A percentile compares a stretch with the other conserved stretches of the same genome.
These are phyloP conservation scores for Chironomus tentans DNA, from an alignment of 2,888 invertebrate genomes.

Conservation along the genomic window DNA sequence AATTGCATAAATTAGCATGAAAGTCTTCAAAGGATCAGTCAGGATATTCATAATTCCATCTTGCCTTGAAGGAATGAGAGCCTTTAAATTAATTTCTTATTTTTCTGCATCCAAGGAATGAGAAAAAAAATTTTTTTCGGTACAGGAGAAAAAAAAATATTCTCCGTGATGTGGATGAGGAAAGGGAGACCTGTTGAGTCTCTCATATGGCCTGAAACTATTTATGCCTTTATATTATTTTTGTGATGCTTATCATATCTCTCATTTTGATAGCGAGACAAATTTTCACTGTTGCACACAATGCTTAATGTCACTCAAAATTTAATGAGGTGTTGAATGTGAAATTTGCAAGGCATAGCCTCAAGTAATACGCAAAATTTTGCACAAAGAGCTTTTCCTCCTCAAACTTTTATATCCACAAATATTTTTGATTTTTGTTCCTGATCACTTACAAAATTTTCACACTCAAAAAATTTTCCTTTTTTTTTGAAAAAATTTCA, in stretches of 20 bases:
- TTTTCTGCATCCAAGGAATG: not conserved
- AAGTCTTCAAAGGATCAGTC: not conserved
- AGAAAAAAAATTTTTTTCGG: not conserved
- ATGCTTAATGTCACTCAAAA: too few relatives aligned
- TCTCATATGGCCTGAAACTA: constrained; percentile 7
- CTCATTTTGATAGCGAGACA: too few relatives aligned
- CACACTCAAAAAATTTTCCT: not conserved
- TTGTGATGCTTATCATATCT: too few relatives aligned
- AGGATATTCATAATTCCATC: not conserved
- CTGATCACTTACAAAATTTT: not conserved
- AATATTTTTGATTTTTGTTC: not conserved
- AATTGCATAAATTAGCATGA: not conserved
- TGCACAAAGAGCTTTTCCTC: too few relatives aligned
- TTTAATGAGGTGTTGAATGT: too few relatives aligned
- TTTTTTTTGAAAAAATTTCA: not conserved
- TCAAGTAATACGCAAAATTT: too few relatives aligned
- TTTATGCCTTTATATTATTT: not conserved
- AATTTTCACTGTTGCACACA: too few relatives aligned
- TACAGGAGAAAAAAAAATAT: not conserved
- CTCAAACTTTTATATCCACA: too few relatives aligned
- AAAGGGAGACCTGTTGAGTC: constrained; percentile 1
- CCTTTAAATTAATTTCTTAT: too few relatives aligned
- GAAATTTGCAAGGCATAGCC: too few relatives aligned
- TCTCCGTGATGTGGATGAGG: not conserved
- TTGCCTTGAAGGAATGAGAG: too few relatives aligned